Percentiles rank a stretch among this genome's conserved stretches.
Evolutionary conservation across 1,140 invertebrate genomes (phyloP).

Genomic region (Trissolcus basalis): DNA sequence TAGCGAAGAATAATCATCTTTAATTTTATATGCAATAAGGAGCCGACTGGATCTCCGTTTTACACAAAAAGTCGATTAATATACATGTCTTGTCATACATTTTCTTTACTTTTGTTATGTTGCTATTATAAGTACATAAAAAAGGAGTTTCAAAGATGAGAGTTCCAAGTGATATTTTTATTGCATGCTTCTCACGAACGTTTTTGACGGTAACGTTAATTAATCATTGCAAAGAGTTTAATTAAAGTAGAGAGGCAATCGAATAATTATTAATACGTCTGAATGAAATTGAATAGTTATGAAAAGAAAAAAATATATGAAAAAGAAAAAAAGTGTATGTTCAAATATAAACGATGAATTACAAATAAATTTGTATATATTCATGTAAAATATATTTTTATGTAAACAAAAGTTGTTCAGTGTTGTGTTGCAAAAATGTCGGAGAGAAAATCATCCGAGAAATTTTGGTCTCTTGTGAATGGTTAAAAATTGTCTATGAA

Average conservation of each 20-base stretch:
- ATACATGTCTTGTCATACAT: slow-evolving; percentile 20
- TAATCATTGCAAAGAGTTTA: no score
- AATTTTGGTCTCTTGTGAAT: not conserved
- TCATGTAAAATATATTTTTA: slow-evolving; percentile 19
- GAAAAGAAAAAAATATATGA: no score
- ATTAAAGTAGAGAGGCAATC: no score
- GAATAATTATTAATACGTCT: no score
- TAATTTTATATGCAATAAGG: slow-evolving; percentile 21
- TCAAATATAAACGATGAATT: not conserved
- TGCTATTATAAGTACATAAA: slow-evolving; percentile 9
- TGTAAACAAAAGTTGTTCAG: not conserved
- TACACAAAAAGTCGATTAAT: slow-evolving; percentile 23
- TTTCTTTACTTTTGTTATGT: slow-evolving; percentile 12
- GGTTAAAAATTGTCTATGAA: not conserved
- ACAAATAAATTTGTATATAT: slow-evolving; percentile 13
- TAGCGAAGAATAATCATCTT: slow-evolving; percentile 22
- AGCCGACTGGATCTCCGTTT: slow-evolving; percentile 32
- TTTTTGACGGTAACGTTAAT: slow-evolving; percentile 10
- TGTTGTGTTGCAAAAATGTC: not conserved
- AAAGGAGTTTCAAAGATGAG: no score
- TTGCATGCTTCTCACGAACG: slow-evolving; percentile 2
- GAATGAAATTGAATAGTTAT: no score
- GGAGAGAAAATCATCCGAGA: not conserved
- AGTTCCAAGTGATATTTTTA: slow-evolving; percentile 8
- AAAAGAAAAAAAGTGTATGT: no score